Percentiles rank a stretch among this genome's conserved stretches.
Evolutionary conservation across 2,888 invertebrate species (phyloP).

Genomic region (Cephus pulcher): DNA sequence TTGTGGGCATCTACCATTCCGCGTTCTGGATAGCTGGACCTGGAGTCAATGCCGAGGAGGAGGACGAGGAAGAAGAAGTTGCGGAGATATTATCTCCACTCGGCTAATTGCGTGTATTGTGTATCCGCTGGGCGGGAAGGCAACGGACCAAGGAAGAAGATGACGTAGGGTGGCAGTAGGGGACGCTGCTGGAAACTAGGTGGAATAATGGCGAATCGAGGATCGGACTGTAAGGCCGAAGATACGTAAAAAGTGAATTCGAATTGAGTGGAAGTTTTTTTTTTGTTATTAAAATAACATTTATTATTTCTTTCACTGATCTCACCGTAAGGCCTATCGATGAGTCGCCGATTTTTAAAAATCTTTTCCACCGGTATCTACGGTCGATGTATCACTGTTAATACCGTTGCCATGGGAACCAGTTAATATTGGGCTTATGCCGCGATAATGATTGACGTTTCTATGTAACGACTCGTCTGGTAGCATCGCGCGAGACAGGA

Average conservation of each 20-base stretch:
- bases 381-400: not conserved
- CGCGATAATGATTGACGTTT: not conserved
- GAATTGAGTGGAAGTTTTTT: not conserved
- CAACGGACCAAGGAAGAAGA: not conserved
- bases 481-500: not conserved
- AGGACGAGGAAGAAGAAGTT: not conserved
- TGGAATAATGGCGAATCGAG: slow-evolving; percentile 19
- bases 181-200: slow-evolving; percentile 12
- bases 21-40: not conserved
- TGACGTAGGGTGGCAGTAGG: slow-evolving; percentile 8
- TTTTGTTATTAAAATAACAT: not conserved
- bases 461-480: not conserved
- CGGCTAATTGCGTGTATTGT: slow-evolving; percentile 47
- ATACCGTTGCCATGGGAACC: not conserved
- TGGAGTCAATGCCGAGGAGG: not conserved
- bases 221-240: not conserved
- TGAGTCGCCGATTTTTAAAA: not conserved
- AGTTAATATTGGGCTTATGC: not conserved
- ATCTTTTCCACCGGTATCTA: not conserved
- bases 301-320: not conserved
- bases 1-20: not conserved
- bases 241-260: not conserved
- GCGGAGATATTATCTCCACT: slow-evolving; percentile 29
- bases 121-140: slow-evolving; percentile 17
- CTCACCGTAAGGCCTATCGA: not conserved